Conservation (phyloP, 1,140 invertebrate genomes). For the Apis mellifera region DNA sequence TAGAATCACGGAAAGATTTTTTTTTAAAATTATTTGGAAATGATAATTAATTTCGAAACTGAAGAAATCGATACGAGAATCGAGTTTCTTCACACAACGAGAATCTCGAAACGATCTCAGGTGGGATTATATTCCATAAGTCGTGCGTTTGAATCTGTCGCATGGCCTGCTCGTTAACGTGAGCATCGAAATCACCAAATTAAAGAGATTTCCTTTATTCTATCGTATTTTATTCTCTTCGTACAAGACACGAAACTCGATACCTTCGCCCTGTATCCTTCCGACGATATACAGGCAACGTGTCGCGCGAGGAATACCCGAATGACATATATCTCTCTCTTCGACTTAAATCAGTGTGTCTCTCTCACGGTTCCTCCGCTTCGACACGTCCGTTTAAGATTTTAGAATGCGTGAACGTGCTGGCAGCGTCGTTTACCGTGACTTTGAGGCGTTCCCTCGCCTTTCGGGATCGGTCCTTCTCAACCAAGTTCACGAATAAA, state of each 20-base stretch:
- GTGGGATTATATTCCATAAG: rapidly evolving
- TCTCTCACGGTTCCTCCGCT: slow-evolving; percentile 2
- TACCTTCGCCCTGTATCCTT: slow-evolving; percentile 4
- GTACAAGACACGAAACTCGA: neutral
- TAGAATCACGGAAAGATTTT: neutral
- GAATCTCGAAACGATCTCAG: neutral
- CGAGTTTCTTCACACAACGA: too few relatives aligned
- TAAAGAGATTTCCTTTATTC: slow-evolving; percentile 36
- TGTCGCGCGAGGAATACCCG: neutral
- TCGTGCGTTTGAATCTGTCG: neutral
- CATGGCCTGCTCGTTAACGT: slow-evolving; percentile 35
- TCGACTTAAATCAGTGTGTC: neutral
- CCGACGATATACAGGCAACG: neutral
- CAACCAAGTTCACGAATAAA: slow-evolving; percentile 1
- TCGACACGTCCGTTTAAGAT: slow-evolving; percentile 4
- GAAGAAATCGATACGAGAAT: neutral
- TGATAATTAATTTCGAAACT: slow-evolving; percentile 5
- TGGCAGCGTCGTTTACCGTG: neutral
- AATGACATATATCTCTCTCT: neutral
- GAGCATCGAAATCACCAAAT: slow-evolving; percentile 52
- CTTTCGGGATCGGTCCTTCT: neutral
- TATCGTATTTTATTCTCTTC: neutral
- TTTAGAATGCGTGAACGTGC: slow-evolving; percentile 7
- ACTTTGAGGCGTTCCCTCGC: neutral
- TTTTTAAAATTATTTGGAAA: neutral